Conservation (phyloP, 2,113 vertebrate genomes). For the Lipophrys pholis region DNA sequence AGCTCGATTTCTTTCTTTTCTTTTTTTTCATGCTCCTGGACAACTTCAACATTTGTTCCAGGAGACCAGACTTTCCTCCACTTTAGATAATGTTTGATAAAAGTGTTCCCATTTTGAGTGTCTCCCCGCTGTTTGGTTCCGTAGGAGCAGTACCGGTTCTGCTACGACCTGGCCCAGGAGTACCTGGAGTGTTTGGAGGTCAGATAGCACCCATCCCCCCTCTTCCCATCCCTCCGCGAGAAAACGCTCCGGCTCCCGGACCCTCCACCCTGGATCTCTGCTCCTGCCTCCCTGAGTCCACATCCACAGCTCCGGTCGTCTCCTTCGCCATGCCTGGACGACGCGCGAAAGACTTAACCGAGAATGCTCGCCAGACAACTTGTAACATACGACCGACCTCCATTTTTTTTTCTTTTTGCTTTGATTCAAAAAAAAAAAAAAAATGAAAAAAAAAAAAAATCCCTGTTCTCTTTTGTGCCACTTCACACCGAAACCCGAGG, state of each 20-base stretch:
- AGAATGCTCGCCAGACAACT: conserved; percentile 43
- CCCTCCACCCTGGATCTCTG: conserved; percentile 31
- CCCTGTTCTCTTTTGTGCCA: conserved; percentile 52
- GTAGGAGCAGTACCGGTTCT: conserved; percentile 87
- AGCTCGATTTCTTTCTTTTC: no score
- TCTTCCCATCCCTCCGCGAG: conserved; percentile 18
- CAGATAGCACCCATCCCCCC: conserved; percentile 79
- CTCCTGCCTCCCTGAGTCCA: conserved; percentile 29
- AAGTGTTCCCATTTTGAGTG: no score
- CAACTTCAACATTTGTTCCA: no score
- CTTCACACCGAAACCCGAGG: conserved; percentile 59
- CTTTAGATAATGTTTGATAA: no score
- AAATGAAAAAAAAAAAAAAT: no score
- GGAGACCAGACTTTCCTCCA: no score
- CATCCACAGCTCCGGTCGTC: conserved; percentile 58
- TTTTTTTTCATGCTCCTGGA: no score
- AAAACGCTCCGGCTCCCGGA: conserved; percentile 27
- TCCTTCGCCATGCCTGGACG: conserved; percentile 55
- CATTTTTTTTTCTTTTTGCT: conserved; percentile 43
- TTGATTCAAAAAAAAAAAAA: conserved; percentile 15
- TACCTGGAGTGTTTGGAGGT: conserved; percentile 83
- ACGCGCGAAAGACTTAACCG: conserved; percentile 25
- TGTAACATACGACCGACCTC: conserved; percentile 60
- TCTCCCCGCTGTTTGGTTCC: not conserved
- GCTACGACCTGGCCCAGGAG: conserved; percentile 84